Evolutionary conservation across 2,888 invertebrate genomes (phyloP).

Genomic region (Ormyrus thymus): DNA sequence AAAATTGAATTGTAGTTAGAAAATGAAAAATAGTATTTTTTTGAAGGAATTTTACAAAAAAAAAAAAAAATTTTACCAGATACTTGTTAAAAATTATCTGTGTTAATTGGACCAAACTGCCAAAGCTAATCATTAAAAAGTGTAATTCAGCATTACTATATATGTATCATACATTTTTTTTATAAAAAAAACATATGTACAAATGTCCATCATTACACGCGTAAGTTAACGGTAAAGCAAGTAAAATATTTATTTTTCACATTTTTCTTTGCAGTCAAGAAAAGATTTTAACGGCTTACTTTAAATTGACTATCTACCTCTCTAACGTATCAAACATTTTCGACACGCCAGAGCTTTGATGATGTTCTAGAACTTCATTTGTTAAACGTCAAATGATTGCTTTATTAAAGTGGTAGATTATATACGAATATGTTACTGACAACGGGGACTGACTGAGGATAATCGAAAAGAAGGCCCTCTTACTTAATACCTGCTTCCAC

Average conservation of each 20-base stretch:
- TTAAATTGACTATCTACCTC: constrained; percentile 26
- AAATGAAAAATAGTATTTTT: constrained; percentile 7
- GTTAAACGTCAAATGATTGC: background rate
- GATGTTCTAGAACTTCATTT: background rate
- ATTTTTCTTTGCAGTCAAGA: background rate
- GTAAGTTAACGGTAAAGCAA: background rate
- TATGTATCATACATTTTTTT: background rate
- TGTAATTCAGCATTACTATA: constrained; percentile 1
- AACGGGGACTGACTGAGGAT: too few species aligned
- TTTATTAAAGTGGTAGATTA: background rate
- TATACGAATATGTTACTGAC: background rate
- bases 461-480: too few species aligned
- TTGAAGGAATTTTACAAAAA: background rate
- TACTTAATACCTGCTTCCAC: too few species aligned
- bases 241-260: constrained; percentile 13
- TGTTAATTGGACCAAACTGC: constrained; percentile 50
- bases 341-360: background rate
- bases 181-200: constrained; percentile 19
- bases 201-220: background rate
- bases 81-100: constrained; percentile 37
- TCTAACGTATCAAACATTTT: constrained; percentile 5
- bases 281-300: background rate
- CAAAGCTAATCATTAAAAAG: constrained; percentile 51
- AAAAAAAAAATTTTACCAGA: too few species aligned
- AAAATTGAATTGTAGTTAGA: background rate